phyloP scores from a whole-genome alignment of 2,113 vertebrate genomes.

The Platichthys flesus region DNA sequence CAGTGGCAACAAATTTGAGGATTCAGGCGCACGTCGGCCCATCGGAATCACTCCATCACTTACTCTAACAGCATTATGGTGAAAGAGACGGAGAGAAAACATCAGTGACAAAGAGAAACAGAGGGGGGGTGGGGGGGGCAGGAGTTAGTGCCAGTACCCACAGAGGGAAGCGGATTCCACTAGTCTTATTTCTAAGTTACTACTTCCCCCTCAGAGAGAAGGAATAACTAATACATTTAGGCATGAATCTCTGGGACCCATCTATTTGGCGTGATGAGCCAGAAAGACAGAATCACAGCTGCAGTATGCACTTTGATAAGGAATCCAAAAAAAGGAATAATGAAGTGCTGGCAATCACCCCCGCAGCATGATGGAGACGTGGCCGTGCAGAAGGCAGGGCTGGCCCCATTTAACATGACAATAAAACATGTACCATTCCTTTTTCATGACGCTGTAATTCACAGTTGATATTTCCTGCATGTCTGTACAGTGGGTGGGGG shows the following conservation, averaged over 20 bases:
- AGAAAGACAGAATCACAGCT: slow-evolving; percentile 55
- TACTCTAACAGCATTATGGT: slow-evolving; percentile 49
- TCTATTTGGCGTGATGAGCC: slow-evolving; percentile 61
- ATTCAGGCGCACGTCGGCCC: slow-evolving; percentile 25
- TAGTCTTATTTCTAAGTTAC: slow-evolving; percentile 17
- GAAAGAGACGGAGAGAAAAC: slow-evolving; percentile 20
- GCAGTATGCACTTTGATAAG: slow-evolving; percentile 67
- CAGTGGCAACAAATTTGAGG: slow-evolving; percentile 54
- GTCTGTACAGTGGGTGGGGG: background rate
- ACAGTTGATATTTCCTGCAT: slow-evolving; percentile 9
- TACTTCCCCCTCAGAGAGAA: slow-evolving; percentile 38
- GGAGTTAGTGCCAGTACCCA: slow-evolving; percentile 30
- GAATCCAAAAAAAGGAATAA: slow-evolving; percentile 66
- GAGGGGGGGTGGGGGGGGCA: background rate
- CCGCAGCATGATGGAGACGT: slow-evolving; percentile 13
- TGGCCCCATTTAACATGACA: slow-evolving; percentile 33
- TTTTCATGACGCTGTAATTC: slow-evolving; percentile 9
- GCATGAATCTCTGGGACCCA: slow-evolving; percentile 50
- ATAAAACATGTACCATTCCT: background rate
- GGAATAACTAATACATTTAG: slow-evolving; percentile 58
- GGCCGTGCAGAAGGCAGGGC: background rate
- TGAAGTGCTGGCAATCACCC: slow-evolving; percentile 41
- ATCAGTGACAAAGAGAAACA: slow-evolving; percentile 17
- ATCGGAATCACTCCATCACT: slow-evolving; percentile 54
- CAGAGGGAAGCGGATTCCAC: slow-evolving; percentile 27